Evolutionary conservation across 2,113 vertebrate species (phyloP).

Genomic region (Python bivittatus): DNA sequence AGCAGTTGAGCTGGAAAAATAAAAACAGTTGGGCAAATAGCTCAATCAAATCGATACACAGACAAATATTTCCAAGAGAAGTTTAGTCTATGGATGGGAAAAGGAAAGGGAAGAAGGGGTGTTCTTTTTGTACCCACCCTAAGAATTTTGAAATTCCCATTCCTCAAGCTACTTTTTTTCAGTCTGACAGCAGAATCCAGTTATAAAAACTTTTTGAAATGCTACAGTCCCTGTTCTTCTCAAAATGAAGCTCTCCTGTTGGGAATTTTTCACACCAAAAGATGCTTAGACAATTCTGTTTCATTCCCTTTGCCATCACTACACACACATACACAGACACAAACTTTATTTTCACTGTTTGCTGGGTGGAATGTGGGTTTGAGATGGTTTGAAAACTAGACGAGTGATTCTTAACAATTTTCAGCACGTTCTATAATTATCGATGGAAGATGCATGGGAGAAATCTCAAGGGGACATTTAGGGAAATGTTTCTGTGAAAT

Average conservation of each 20-base stretch:
- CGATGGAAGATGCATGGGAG: slow-evolving; percentile 24
- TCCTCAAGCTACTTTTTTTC: neutral
- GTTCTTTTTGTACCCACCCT: too few relatives aligned
- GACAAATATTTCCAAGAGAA: neutral
- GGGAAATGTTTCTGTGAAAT: slow-evolving; percentile 13
- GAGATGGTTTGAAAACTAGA: neutral
- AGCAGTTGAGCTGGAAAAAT: neutral
- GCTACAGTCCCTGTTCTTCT: neutral
- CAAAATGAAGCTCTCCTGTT: too few relatives aligned
- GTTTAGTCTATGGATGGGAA: too few relatives aligned
- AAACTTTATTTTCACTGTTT: neutral
- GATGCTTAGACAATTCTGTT: neutral
- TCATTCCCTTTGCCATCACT: neutral
- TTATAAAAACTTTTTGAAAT: neutral
- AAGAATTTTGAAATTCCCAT: neutral
- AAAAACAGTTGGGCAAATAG: neutral
- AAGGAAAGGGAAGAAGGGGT: too few relatives aligned
- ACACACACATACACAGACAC: too few relatives aligned
- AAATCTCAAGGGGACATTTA: neutral
- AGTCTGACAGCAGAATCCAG: too few relatives aligned
- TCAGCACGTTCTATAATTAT: slow-evolving; percentile 19
- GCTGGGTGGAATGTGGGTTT: neutral
- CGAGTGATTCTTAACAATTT: slow-evolving; percentile 1
- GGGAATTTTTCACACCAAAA: neutral
- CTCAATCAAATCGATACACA: neutral